Evolutionary conservation across 2,113 vertebrate genomes (phyloP), one percentile per base, ranked within the genome.

Genomic region (Calonectris borealis): DNA sequence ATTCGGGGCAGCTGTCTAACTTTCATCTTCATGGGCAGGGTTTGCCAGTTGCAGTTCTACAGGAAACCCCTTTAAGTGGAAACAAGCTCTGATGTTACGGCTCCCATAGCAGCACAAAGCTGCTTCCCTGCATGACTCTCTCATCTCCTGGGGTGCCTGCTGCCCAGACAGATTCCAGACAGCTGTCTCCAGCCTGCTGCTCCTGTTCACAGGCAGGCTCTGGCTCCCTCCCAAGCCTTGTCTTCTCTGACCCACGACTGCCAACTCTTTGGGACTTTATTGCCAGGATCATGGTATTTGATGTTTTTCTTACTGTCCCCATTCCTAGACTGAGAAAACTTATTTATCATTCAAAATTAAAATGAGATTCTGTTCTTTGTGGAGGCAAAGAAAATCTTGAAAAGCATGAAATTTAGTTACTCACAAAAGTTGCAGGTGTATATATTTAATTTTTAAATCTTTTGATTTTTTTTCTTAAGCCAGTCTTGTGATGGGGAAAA

Each of bases 171-270:
- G 91, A 95, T 91, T 89, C 91, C 95, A 96, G 95, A 93, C 95
- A 97, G 90, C 96, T 96, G 97, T 95, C 96, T 97, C 86, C 95
- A 97, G 95, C 91, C 96, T 94, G 93, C 89, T 91, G 95, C 96
- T 97, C 91, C 91, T 88, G 89, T 69, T 95, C 93, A 68, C 78
- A 94, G 82, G 91, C 94, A 94, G 86, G 46, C 66, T 85, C 87
- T 97, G 97, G 96, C 96, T 95, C 38, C 26, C 51, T 89, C 89
- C 94, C 97, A 97, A 90, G 89, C 64, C 95, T 95, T 91, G 94
- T 94, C 96, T 94, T 94, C 86, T 90, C 91, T 95, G 86, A 94
- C 89, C 94, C 51, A 66, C 1, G 9, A 69, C 88, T 94, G 91
- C 95, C 95, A 97, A 2, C 86, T 87, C 73, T 52, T 71, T 8